Evolutionary conservation across 2,113 vertebrate genomes (phyloP).

Genomic region (Phycodurus eques): DNA sequence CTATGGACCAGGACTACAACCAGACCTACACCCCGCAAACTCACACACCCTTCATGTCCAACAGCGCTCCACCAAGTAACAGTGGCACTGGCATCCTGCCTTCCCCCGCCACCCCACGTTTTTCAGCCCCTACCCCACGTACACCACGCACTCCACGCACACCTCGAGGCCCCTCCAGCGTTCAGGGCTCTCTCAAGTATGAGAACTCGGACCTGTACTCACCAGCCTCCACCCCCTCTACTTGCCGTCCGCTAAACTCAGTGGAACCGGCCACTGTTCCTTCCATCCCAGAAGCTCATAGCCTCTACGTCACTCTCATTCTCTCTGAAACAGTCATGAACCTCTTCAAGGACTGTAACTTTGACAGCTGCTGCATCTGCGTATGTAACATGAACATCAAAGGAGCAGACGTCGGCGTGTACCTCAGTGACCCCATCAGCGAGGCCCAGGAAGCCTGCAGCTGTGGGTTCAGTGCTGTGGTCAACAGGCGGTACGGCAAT

Average conservation of each 20-base stretch:
- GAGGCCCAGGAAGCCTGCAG: conserved; percentile 89
- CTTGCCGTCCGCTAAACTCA: conserved; percentile 92
- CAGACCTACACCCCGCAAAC: conserved; percentile 93
- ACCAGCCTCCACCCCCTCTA: conserved; percentile 94
- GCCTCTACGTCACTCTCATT: conserved; percentile 97
- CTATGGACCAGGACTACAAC: conserved; percentile 91
- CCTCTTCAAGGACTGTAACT: conserved; percentile 98
- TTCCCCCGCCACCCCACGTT: conserved; percentile 93
- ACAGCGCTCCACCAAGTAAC: conserved; percentile 93
- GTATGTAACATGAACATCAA: conserved; percentile 99
- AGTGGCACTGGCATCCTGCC: conserved; percentile 89
- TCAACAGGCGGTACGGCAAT: conserved; percentile 95
- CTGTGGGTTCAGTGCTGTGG: conserved; percentile 96
- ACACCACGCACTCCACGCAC: conserved; percentile 93
- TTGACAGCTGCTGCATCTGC: conserved; percentile 98
- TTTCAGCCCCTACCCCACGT: conserved; percentile 87
- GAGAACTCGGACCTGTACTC: conserved; percentile 97
- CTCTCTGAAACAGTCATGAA: conserved; percentile 98
- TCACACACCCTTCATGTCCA: conserved; percentile 91
- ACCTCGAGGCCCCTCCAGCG: conserved; percentile 90
- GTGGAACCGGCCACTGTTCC: conserved; percentile 95
- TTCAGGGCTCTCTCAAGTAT: conserved; percentile 92
- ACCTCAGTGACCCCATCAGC: conserved; percentile 88
- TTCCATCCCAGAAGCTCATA: conserved; percentile 95
- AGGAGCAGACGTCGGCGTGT: conserved; percentile 94